Conservation (phyloP, 2,888 invertebrate species). For the Hirtodrosophila duncani region DNA sequence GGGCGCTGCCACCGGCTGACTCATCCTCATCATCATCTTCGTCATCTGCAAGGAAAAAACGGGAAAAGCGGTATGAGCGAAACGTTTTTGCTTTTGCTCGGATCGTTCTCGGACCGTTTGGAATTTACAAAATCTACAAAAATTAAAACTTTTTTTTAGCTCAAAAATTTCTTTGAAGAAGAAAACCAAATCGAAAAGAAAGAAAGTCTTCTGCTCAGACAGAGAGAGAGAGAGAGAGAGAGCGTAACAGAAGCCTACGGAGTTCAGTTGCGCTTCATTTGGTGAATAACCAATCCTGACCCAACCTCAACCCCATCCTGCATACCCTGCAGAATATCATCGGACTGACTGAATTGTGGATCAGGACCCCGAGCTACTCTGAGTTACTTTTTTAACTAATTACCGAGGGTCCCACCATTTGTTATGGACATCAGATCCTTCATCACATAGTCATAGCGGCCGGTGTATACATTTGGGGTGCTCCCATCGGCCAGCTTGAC, state of each 20-base stretch:
- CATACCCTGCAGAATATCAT: too few species aligned
- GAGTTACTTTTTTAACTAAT: too few species aligned
- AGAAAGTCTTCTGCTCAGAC: too few species aligned
- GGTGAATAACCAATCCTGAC: too few species aligned
- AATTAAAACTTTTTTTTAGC: too few species aligned
- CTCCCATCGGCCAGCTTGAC: conserved; percentile 68
- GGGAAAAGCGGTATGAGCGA: neutral
- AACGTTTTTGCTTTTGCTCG: too few species aligned
- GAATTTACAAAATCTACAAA: neutral
- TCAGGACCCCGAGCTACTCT: too few species aligned
- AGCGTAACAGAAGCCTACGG: neutral
- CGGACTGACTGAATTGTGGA: too few species aligned
- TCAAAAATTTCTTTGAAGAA: too few species aligned
- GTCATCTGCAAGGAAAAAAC: conserved; percentile 45
- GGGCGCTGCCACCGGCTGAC: conserved; percentile 46
- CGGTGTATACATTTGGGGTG: conserved; percentile 70
- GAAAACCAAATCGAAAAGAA: too few species aligned
- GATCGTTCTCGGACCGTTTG: too few species aligned
- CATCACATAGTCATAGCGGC: conserved; percentile 77
- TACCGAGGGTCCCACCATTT: conserved; percentile 76
- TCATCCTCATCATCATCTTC: conserved; percentile 74
- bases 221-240: neutral
- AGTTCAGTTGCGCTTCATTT: neutral
- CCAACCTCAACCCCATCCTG: too few species aligned
- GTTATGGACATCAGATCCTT: conserved; percentile 77